phyloP scores from a whole-genome alignment of 2,113 vertebrate genomes.

The Colinus virginianus region DNA sequence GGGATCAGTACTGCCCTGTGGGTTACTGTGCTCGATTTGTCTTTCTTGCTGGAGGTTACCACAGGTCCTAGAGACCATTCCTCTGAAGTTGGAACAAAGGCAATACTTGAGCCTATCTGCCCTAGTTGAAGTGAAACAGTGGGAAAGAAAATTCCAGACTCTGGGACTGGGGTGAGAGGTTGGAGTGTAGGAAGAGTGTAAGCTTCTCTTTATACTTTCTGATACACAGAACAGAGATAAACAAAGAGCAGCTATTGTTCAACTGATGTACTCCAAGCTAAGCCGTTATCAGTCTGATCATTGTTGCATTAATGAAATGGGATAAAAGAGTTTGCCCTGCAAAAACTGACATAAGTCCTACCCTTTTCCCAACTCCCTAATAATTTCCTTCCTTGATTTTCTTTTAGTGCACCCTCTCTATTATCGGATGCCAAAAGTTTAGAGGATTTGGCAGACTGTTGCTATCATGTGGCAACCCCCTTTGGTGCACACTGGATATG shows the following conservation, averaged over 20 bases:
- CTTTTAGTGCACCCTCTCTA: neutral
- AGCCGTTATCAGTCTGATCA: slow-evolving; percentile 38
- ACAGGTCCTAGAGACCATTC: slow-evolving; percentile 9
- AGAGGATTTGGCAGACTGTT: slow-evolving; percentile 65
- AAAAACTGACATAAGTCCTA: slow-evolving; percentile 41
- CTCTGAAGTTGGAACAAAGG: slow-evolving; percentile 61
- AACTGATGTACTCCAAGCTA: slow-evolving; percentile 21
- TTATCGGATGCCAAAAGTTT: slow-evolving; percentile 56
- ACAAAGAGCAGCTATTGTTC: slow-evolving; percentile 48
- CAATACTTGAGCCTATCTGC: slow-evolving; percentile 24
- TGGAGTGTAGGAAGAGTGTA: slow-evolving; percentile 43
- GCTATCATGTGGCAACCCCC: slow-evolving; percentile 55
- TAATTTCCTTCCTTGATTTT: slow-evolving; percentile 60
- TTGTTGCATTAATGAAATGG: slow-evolving; percentile 19
- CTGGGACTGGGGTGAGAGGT: slow-evolving; percentile 29
- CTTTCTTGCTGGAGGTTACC: slow-evolving; percentile 26
- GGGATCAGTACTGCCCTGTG: neutral
- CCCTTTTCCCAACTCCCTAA: slow-evolving; percentile 42
- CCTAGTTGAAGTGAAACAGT: slow-evolving; percentile 53
- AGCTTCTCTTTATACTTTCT: slow-evolving; percentile 32
- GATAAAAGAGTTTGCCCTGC: slow-evolving; percentile 32
- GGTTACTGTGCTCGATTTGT: neutral
- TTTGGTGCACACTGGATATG: slow-evolving; percentile 13
- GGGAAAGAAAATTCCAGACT: slow-evolving; percentile 43
- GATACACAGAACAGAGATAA: slow-evolving; percentile 19